Evolutionary conservation across 2,113 vertebrate species (phyloP).

Genomic region (Genyomyrus donnyi): DNA sequence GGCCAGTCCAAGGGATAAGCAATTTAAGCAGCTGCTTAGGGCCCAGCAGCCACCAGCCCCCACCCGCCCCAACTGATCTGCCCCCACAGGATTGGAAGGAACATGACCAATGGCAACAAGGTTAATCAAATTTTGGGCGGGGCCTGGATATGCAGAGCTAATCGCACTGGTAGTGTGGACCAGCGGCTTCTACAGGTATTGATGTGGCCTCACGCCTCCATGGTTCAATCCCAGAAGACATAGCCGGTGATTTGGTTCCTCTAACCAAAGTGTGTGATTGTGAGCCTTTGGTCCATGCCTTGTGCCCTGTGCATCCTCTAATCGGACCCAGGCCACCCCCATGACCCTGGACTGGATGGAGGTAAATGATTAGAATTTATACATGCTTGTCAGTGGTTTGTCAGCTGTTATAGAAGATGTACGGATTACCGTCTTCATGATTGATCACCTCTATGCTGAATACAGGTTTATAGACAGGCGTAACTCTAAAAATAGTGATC

Average conservation of each 20-base stretch:
- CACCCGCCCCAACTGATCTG: too few relatives aligned
- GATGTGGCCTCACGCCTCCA: not conserved
- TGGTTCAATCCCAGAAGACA: not conserved
- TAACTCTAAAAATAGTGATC: not conserved
- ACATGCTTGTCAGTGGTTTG: not conserved
- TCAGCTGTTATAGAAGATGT: not conserved
- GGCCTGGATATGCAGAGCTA: too few relatives aligned
- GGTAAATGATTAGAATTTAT: not conserved
- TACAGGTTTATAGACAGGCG: not conserved
- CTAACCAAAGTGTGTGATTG: not conserved
- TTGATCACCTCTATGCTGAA: not conserved
- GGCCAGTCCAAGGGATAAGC: too few relatives aligned
- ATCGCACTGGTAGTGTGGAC: not conserved
- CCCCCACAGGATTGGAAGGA: not conserved
- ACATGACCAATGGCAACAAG: not conserved
- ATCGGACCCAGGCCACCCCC: not conserved
- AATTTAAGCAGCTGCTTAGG: too few relatives aligned
- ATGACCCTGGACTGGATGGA: not conserved
- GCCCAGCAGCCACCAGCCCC: too few relatives aligned
- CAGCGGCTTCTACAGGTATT: not conserved
- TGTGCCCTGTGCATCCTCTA: not conserved
- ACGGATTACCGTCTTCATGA: not conserved
- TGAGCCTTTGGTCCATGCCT: not conserved
- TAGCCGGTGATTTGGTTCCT: not conserved
- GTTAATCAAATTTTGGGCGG: too few relatives aligned